Evolutionary conservation across 2,888 invertebrate species (phyloP).

Genomic region (Drosophila leonis): DNA sequence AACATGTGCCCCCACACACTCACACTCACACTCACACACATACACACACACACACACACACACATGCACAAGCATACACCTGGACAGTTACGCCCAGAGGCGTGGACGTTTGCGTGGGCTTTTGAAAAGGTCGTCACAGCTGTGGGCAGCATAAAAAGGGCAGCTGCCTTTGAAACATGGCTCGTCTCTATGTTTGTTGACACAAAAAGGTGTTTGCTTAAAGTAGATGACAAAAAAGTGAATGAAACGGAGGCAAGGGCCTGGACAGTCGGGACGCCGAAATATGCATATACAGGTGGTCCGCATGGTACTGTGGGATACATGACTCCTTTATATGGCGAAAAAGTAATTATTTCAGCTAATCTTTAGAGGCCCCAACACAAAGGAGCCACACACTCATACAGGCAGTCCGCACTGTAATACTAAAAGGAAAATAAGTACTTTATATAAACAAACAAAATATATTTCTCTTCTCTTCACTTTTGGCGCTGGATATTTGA

Average conservation of each 20-base stretch:
- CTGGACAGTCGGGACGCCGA: conserved; percentile 30
- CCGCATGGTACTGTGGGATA: neutral
- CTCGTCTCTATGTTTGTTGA: conserved; percentile 39
- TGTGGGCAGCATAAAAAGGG: conserved; percentile 60
- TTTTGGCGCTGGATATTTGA: no score
- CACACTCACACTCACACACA: no score
- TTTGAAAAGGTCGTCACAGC: conserved; percentile 64
- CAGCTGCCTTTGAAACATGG: conserved; percentile 52
- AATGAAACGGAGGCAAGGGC: neutral
- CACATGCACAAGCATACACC: conserved; percentile 19
- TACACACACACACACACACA: conserved; percentile 1
- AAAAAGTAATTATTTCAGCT: neutral
- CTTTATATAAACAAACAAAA: neutral
- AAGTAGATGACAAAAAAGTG: conserved; percentile 48
- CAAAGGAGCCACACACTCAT: neutral
- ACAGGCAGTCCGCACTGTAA: neutral
- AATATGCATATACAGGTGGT: conserved; percentile 4
- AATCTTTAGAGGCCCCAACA: neutral
- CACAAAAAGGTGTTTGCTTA: conserved; percentile 66
- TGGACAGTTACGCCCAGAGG: conserved; percentile 28
- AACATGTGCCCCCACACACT: conserved; percentile 47
- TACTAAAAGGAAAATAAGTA: neutral
- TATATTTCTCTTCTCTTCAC: no score
- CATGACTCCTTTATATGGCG: neutral
- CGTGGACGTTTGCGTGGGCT: conserved; percentile 20